Base-by-base conservation (phyloP, 2,797 vertebrate species). In the Neomorphus geoffroyi region DNA sequence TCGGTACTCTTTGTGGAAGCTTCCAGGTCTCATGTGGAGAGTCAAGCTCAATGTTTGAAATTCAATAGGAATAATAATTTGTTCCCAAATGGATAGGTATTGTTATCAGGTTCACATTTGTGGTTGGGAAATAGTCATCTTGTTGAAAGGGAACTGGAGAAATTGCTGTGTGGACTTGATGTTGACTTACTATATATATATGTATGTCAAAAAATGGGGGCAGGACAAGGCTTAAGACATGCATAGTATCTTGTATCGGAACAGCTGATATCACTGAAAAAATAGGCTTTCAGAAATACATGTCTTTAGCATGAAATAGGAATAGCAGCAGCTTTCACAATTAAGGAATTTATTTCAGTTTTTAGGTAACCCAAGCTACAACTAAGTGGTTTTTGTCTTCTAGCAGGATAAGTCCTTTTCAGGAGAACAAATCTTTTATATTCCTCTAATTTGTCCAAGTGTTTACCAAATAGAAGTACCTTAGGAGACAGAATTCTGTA, bases 41-140 rank as follows among this genome's bases (percentile, higher is more conserved):
- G 32, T 53, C 23, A 39, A 78, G 22, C 24, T 80, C 45, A 35
- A 1, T 35, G 28, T 70, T 83, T 81, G 70, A 84, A 93, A 81
- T 81, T 23, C 12, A 56, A 15, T 53, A 71, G 0, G 0, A 86
- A 64, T 14, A 78, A 35, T 58, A 70, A 43, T 41, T 74, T 58
- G 32, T 78, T n/a, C n/a, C n/a, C n/a, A n/a, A n/a, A n/a, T n/a
- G n/a, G n/a, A n/a, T n/a, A n/a, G n/a, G n/a, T 84, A 24, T 1
- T 71, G 32, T 86, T 92, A 58, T 33, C 46, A 58, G 32, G 10
- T 80, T 66, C 53, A 83, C 56, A 62, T 88, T 70, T 88, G 56
- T 71, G 57, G 41, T 64, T 70, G 51, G 43, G 60, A 66, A 90
- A 43, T 61, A 56, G 32, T 26, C 71, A 28, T 11, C 67, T 32